Base-by-base conservation (phyloP, 92 coral and sea anemone genomes). In the Umimayanthus kanabou region DNA sequence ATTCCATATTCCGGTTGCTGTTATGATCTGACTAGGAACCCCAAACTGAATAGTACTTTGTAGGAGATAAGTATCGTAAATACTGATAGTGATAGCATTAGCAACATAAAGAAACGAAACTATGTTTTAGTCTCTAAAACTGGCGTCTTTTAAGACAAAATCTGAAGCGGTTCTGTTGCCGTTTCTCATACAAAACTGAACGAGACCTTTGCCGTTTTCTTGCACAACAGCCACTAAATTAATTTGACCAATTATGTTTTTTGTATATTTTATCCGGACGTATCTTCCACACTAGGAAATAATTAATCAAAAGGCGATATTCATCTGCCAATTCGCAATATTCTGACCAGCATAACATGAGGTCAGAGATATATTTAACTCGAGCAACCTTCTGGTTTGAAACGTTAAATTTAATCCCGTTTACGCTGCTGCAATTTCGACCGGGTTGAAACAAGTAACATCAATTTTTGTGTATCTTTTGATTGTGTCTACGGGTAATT, bases 341-440 rank as follows among this genome's bases (percentile, higher is more conserved):
- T 40, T 18, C 45, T 39, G 49, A 39, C 79, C 79, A 75, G 53
- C 10, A 39, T 49, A 57, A 57, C 4, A 57, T 57, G 84, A 80
- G 70, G 28, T 75, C 79, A 75, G 85, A 39, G 47, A 58, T 80
- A 80, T 28, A 80, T 80, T 80, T 80, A 80, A 33, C 85, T 80
- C 26, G 61, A 80, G 25, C 85, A 57, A 42, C 30, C 73, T 58
- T 80, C 71, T 33, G 28, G 28, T 64, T 61, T 30, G 2, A 53
- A 53, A 16, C 69, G 69, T 61, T 20, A 23, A 61, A 61, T 61
- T 18, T 61, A 61, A 61, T 61, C 69, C 69, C 25, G 69, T 61
- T 61, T 33, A 33, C 1, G 37, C 2, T 9, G 69, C 69, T 61
- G 22, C 69, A 61, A 61, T 23, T 61, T 61, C 4, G 8, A 61